Base-by-base conservation (phyloP, 2,113 vertebrate genomes). In the Malaclemys terrapin region DNA sequence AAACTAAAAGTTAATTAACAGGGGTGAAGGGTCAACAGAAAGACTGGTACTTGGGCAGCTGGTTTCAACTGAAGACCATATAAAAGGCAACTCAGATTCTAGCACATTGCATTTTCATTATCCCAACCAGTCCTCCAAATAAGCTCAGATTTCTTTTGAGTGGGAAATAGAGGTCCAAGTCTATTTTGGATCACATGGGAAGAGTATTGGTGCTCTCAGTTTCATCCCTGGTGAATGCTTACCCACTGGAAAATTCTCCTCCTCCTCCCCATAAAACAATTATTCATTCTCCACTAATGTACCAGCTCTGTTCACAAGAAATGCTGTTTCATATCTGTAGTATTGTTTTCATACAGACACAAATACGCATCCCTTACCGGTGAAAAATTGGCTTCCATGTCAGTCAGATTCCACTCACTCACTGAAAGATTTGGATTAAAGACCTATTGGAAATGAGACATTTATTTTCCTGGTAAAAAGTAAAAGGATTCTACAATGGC, bases 331-430 rank as follows among this genome's bases (percentile, higher is more conserved):
- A 10, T 2, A 9, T 76, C 12, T 35, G 45, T 35, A 56, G 50
- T 1, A 5, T 42, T 12, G 22, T 47, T 56, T 1, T 59, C 47
- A 81, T 84, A 90, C 69, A 78, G 42, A 78, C 10, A 20, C 38
- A 92, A 87, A 91, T 4, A 5, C 4, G 6, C 0, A 0, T 50
- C 78, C 85, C 99, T 99, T 98, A 99, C 99, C 95, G 98, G 98
- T 97, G 99, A 98, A 88, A 99, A 98, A 92, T 97, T 98, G 89
- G 98, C 97, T 94, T 99, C 99, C 98, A 99, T 97, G 83, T 99
- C 99, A 89, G 98, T 97, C 97, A 99, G 97, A 98, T 98, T 99
- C 99, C 99, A 99, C 90, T 99, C 99, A 84, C 96, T 98, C 91
- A 99, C 89, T 94, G 99, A 98, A 76, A 99, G 98, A 96, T 82